These are phyloP conservation scores for Sparidentex hasta DNA, from an alignment of 2,797 vertebrate species.

Conservation along the genomic window DNA sequence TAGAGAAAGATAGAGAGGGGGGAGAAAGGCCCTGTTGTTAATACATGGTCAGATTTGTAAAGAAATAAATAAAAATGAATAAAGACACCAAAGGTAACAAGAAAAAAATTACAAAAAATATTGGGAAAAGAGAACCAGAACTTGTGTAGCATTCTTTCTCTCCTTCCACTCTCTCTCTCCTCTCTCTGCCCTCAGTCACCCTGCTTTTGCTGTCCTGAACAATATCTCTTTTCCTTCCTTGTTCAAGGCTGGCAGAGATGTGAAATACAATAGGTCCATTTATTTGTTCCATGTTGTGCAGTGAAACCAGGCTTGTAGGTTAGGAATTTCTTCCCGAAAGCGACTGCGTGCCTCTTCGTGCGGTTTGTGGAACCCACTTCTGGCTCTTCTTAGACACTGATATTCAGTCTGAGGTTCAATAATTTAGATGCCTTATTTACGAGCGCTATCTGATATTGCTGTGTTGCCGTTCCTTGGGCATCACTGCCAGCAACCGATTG, in stretches of 20 bases:
- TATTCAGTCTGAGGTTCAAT: not conserved
- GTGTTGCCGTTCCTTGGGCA: too few relatives aligned
- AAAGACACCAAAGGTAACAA: slow-evolving; percentile 36
- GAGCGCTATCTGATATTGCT: too few relatives aligned
- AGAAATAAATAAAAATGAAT: slow-evolving; percentile 22
- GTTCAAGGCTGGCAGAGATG: not conserved
- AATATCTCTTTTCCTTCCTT: slow-evolving; percentile 10
- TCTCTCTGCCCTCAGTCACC: not conserved
- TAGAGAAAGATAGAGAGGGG: slow-evolving; percentile 50
- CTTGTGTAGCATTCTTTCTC: not conserved
- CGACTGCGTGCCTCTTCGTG: not conserved
- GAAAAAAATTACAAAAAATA: slow-evolving; percentile 11
- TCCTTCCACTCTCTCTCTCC: not conserved
- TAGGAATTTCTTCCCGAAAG: not conserved
- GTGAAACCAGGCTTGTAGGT: not conserved
- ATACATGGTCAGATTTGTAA: slow-evolving; percentile 48
- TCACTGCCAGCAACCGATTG: too few relatives aligned
- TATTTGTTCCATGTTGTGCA: slow-evolving; percentile 4
- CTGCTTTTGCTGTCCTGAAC: slow-evolving; percentile 8
- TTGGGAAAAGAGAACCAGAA: slow-evolving; percentile 10
- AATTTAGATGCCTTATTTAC: not conserved
- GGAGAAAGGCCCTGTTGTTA: slow-evolving; percentile 37
- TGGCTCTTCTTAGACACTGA: not conserved
- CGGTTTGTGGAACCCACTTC: not conserved
- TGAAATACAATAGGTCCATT: slow-evolving; percentile 2